phyloP scores from a whole-genome alignment of 2,888 invertebrate genomes.

The Mechanitis messenoides region DNA sequence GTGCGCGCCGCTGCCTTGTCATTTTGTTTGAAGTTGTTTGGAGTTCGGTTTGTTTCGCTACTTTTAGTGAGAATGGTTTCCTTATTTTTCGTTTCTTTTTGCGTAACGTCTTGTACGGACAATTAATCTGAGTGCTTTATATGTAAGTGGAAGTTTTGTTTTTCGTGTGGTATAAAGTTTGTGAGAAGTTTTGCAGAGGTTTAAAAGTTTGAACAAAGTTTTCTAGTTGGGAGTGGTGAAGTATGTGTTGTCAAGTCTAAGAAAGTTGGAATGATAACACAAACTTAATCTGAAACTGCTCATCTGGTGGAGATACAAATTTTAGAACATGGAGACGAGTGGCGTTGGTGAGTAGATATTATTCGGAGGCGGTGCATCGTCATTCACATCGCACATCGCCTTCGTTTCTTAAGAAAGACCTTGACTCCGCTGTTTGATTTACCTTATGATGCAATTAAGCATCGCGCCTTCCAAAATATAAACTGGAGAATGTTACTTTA shows the following conservation, averaged over 20 bases:
- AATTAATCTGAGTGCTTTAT: conserved; percentile 34
- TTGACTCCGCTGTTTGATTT: conserved; percentile 37
- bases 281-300: conserved; percentile 47
- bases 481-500: conserved; percentile 24
- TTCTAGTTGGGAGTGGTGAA: conserved; percentile 51
- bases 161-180: conserved; percentile 20
- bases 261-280: conserved; percentile 51
- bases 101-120: conserved; percentile 31
- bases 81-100: conserved; percentile 37
- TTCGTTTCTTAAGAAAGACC: conserved; percentile 37
- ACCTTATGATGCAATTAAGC: conserved; percentile 36
- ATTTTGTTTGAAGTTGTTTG: conserved; percentile 33
- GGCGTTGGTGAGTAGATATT: conserved; percentile 56
- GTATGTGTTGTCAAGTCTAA: conserved; percentile 63
- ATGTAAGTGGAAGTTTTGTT: conserved; percentile 25
- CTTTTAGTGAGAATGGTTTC: conserved; percentile 43
- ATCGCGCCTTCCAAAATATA: conserved; percentile 26
- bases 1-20: conserved; percentile 22
- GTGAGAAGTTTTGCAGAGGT: conserved; percentile 27
- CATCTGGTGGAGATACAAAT: conserved; percentile 33
- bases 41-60: conserved; percentile 43
- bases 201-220: conserved; percentile 43
- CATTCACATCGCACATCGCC: conserved; percentile 17
- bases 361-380: conserved; percentile 20
- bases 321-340: conserved; percentile 56